Conservation (phyloP, 2,113 vertebrate genomes). For the Phocoena phocoena region DNA sequence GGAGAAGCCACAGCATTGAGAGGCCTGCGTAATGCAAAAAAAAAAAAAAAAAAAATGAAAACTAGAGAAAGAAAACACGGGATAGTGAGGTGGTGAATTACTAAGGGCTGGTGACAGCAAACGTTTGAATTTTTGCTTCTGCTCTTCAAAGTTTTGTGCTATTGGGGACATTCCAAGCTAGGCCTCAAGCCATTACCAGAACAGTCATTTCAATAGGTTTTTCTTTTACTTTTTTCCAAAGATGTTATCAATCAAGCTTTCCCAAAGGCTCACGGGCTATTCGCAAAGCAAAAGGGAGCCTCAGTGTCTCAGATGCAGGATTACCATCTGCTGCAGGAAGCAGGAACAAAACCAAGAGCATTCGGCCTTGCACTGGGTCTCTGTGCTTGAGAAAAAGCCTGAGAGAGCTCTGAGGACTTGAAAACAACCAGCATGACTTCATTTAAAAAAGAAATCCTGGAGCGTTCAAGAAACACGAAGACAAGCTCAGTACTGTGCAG, state of each 20-base stretch:
- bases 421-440: constrained; percentile 54
- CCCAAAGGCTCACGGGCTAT: constrained; percentile 24
- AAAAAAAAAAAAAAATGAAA: background rate
- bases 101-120: background rate
- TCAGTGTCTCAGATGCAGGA: constrained; percentile 21
- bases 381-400: constrained; percentile 33
- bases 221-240: constrained; percentile 33
- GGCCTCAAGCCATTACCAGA: background rate
- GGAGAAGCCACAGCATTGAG: too few relatives aligned
- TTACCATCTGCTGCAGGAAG: constrained; percentile 51
- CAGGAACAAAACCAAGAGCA: constrained; percentile 11
- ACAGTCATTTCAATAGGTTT: constrained; percentile 3
- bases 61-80: background rate
- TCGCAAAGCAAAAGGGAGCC: constrained; percentile 55
- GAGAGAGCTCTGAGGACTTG: constrained; percentile 42
- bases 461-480: constrained; percentile 61
- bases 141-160: background rate
- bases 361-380: background rate
- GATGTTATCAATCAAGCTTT: constrained; percentile 60
- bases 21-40: too few relatives aligned
- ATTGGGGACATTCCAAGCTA: constrained; percentile 17
- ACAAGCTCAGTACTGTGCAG: constrained; percentile 55
- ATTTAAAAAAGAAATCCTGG: constrained; percentile 46
- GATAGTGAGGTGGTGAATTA: background rate
- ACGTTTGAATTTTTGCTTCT: constrained; percentile 40